Base-by-base conservation (phyloP, 2,113 vertebrate genomes). In the Protomyctophum bolini region DNA sequence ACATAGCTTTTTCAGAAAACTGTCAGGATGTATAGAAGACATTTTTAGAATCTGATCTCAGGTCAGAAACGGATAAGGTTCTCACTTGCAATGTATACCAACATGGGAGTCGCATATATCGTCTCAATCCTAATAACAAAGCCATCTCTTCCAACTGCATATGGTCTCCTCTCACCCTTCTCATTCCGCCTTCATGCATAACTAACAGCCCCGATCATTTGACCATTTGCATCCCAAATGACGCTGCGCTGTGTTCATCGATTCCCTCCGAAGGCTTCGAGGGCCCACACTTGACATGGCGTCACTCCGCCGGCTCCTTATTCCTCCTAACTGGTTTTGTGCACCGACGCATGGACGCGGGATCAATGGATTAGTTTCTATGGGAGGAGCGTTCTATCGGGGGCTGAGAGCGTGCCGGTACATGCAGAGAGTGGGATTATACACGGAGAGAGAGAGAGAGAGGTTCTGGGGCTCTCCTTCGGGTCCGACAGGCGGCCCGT, bases 341-440 rank as follows among this genome's bases (percentile, higher is more conserved):
- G 86, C 21, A 87, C 87, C 41, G 59, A 93, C 89, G 88, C 83
- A 83, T 89, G 89, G 84, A 81, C 33, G 88, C 89, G 85, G 85
- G 87, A 94, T 94, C 93, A 91, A 94, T 94, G 88, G 89, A 89
- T 92, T 93, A 89, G 92, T 93, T 94, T 94, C 90, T 49, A 75
- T 84, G 59, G 84, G 89, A 86, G 78, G 77, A 76, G 50, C 59
- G 64, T 83, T 90, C 88, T 92, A n/a, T n/a, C 68, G 70, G 81
- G 85, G 21, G 81, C 85, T 52, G 71, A 86, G 85, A 86, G 91
- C 78, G 88, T 95, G 94, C 77, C 84, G 72, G 33, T 83, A 88
- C 93, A 93, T 95, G 73, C 87, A 89, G 90, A 92, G 86, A 84
- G 78, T 0, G n/a, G 87, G 88, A 92, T 94, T 92, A n/a, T n/a